Percentiles rank a stretch among this genome's conserved stretches.
phyloP scores from a whole-genome alignment of 1,140 invertebrate genomes.

The Daktulosphaira vitifoliae region DNA sequence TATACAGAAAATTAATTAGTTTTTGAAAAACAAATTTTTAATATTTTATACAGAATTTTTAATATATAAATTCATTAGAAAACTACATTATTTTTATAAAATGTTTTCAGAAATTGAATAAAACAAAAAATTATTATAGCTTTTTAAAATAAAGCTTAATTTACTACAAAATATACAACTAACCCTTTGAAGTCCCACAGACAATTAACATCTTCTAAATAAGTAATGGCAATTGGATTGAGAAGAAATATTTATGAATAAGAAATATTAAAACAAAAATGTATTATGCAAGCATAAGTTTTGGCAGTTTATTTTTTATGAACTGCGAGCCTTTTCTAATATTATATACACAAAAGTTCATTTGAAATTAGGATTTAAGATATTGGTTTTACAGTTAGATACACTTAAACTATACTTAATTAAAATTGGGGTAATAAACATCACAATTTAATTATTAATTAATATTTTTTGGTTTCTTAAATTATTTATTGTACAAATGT shows the following conservation, averaged over 20 bases:
- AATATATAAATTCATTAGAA: too few species aligned
- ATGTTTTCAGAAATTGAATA: too few species aligned
- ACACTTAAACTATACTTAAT: not conserved
- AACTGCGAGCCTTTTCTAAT: not conserved
- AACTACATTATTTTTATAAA: too few species aligned
- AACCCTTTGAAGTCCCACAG: too few species aligned
- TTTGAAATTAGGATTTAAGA: conserved; percentile 3
- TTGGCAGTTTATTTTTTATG: conserved; percentile 23
- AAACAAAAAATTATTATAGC: too few species aligned
- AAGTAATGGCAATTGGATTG: too few species aligned
- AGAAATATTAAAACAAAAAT: not conserved
- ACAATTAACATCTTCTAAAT: too few species aligned
- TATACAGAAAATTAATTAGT: too few species aligned
- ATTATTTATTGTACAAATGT: conserved; percentile 8
- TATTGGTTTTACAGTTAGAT: not conserved
- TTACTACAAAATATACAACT: too few species aligned
- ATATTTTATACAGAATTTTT: too few species aligned
- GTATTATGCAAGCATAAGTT: not conserved
- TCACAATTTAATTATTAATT: not conserved
- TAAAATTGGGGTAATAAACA: not conserved
- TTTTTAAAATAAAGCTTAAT: too few species aligned
- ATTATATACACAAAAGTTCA: conserved; percentile 17
- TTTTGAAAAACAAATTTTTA: too few species aligned
- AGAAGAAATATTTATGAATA: not conserved
- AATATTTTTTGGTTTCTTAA: conserved; percentile 2